A percentile compares a stretch with the other conserved stretches of the same genome.
Conservation (phyloP, 2,797 vertebrate species). For the Phrynocephalus vlangalii region DNA sequence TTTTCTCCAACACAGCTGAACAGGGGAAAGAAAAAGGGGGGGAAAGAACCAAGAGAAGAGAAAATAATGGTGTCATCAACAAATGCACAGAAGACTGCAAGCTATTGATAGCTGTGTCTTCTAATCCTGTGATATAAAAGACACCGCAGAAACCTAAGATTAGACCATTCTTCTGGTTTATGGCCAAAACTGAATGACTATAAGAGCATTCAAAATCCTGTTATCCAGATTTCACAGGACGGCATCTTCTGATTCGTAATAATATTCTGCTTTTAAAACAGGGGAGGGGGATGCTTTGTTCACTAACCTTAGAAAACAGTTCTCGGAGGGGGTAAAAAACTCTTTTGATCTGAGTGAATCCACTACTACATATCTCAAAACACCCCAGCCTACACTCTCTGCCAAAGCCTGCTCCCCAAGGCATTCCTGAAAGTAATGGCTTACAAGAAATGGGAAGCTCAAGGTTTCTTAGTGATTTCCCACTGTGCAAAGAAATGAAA, state of each 20-base stretch:
- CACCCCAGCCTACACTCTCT: neutral
- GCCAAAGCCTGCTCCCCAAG: conserved; percentile 2
- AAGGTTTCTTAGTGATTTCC: conserved; percentile 30
- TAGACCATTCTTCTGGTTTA: conserved; percentile 52
- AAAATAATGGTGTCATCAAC: conserved; percentile 38
- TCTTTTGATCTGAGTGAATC: conserved; percentile 4
- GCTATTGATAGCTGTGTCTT: conserved; percentile 28
- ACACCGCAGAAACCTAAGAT: conserved; percentile 30
- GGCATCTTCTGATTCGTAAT: conserved; percentile 50
- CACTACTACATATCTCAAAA: conserved; percentile 32
- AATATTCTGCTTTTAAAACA: conserved; percentile 42
- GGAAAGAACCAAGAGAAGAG: conserved; percentile 6
- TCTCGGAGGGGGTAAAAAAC: neutral
- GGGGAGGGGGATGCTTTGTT: conserved; percentile 28
- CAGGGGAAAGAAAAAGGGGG: neutral
- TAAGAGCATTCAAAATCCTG: conserved; percentile 53
- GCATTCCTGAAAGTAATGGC: conserved; percentile 7
- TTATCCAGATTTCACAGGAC: conserved; percentile 56
- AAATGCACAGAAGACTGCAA: conserved; percentile 3
- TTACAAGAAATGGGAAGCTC: conserved; percentile 28
- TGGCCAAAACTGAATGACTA: conserved; percentile 50
- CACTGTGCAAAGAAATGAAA: neutral
- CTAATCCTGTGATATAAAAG: conserved; percentile 49
- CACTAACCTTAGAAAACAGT: conserved; percentile 37
- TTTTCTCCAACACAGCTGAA: conserved; percentile 2